Evolutionary conservation across 2,797 vertebrate genomes (phyloP).

Genomic region (Aselliscus stoliczkanus): DNA sequence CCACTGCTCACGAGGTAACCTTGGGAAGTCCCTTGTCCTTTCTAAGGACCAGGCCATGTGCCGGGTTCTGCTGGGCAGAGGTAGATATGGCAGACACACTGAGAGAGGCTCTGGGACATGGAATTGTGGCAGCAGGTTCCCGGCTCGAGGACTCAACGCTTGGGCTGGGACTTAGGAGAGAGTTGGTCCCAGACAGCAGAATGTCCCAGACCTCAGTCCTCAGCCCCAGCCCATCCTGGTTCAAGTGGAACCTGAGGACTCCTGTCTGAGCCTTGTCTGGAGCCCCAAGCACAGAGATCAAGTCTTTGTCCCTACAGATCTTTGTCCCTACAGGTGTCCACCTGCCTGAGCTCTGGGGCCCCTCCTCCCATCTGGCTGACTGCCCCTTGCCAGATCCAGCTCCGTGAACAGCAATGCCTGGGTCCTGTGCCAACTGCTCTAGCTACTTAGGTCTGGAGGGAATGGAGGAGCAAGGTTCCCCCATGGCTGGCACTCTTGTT

Average conservation of each 20-base stretch:
- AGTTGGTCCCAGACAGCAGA: neutral
- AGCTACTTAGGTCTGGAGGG: slow-evolving; percentile 35
- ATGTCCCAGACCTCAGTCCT: neutral
- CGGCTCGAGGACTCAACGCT: neutral
- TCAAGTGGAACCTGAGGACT: neutral
- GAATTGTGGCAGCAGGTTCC: neutral
- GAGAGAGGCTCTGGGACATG: neutral
- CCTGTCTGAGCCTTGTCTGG: neutral
- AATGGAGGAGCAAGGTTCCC: slow-evolving; percentile 35
- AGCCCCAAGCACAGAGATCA: neutral
- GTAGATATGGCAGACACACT: neutral
- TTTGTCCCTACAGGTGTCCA: neutral
- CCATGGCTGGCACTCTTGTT: slow-evolving; percentile 48
- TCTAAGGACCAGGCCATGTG: neutral
- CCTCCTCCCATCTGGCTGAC: neutral
- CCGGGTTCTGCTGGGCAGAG: neutral
- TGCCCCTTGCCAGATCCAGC: neutral
- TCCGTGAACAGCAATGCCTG: neutral
- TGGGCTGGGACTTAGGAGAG: neutral
- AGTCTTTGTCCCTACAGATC: neutral
- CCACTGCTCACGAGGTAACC: neutral
- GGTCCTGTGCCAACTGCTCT: neutral
- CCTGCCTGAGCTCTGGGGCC: neutral
- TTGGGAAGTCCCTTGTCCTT: neutral
- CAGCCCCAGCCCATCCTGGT: neutral